Conservation (phyloP, 2,113 vertebrate genomes). For the Megaceryle maxima region DNA sequence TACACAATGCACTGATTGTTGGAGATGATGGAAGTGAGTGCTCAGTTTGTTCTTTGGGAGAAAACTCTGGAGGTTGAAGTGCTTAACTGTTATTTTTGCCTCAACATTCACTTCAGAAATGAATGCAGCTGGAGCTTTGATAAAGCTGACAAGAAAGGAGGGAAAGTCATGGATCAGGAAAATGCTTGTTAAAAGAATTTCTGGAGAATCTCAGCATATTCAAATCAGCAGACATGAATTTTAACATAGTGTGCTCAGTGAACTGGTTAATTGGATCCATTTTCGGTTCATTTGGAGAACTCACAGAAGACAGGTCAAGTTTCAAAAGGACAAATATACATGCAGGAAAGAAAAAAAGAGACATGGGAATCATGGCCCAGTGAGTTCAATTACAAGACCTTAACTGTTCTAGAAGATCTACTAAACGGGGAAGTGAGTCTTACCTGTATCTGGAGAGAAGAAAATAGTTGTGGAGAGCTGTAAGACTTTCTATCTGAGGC, state of each 20-base stretch:
- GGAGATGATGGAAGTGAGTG: neutral
- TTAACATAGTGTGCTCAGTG: constrained; percentile 16
- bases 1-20: neutral
- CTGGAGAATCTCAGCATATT: constrained; percentile 21
- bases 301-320: constrained; percentile 11
- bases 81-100: neutral
- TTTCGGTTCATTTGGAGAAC: constrained; percentile 34
- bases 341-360: neutral
- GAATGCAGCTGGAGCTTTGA: neutral
- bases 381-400: constrained; percentile 23
- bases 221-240: constrained; percentile 25
- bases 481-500: neutral
- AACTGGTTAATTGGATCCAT: constrained; percentile 44
- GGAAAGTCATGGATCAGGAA: neutral
- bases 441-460: neutral
- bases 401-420: constrained; percentile 6
- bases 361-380: neutral
- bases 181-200: constrained; percentile 29
- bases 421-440: neutral
- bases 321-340: constrained; percentile 41
- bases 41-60: neutral
- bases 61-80: neutral
- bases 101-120: neutral
- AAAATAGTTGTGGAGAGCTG: neutral
- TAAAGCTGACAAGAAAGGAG: neutral